phyloP scores from a whole-genome alignment of 2,113 vertebrate species.

The Triplophysa tibetana region DNA sequence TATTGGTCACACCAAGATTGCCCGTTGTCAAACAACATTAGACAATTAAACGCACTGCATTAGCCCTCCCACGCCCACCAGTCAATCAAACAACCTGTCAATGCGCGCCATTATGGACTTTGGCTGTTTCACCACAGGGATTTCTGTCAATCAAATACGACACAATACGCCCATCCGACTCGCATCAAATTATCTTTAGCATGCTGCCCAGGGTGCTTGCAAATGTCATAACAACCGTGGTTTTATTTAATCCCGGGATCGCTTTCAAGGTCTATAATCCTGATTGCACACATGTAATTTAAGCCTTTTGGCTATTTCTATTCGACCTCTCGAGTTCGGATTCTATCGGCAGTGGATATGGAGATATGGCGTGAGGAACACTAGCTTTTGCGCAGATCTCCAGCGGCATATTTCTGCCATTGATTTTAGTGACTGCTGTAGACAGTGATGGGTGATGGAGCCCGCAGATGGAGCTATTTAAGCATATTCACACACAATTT shows the following conservation, averaged over 20 bases:
- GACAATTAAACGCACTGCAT: slow-evolving; percentile 3
- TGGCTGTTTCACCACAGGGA: slow-evolving; percentile 50
- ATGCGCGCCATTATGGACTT: slow-evolving; percentile 55
- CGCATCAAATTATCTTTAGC: slow-evolving; percentile 43
- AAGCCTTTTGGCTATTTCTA: not conserved
- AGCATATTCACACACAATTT: slow-evolving; percentile 8
- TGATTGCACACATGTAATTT: slow-evolving; percentile 23
- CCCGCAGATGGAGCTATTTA: not conserved
- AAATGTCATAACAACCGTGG: slow-evolving; percentile 24
- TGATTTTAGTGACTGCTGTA: slow-evolving; percentile 36
- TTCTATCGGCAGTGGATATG: not conserved
- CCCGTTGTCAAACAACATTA: slow-evolving; percentile 20
- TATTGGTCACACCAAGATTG: slow-evolving; percentile 24
- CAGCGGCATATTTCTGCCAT: slow-evolving; percentile 12
- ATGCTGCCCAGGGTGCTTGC: slow-evolving; percentile 36
- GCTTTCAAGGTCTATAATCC: slow-evolving; percentile 24
- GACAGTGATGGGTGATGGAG: slow-evolving; percentile 25
- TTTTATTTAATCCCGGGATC: slow-evolving; percentile 37
- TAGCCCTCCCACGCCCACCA: slow-evolving; percentile 46
- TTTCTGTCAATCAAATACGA: slow-evolving; percentile 39
- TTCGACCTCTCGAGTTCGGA: slow-evolving; percentile 7
- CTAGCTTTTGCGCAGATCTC: slow-evolving; percentile 16
- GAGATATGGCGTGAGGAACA: slow-evolving; percentile 10
- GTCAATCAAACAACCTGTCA: slow-evolving; percentile 62
- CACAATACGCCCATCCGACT: slow-evolving; percentile 30